Base-by-base conservation (phyloP, 2,113 vertebrate species). In the Neodontobutis hainanensis region DNA sequence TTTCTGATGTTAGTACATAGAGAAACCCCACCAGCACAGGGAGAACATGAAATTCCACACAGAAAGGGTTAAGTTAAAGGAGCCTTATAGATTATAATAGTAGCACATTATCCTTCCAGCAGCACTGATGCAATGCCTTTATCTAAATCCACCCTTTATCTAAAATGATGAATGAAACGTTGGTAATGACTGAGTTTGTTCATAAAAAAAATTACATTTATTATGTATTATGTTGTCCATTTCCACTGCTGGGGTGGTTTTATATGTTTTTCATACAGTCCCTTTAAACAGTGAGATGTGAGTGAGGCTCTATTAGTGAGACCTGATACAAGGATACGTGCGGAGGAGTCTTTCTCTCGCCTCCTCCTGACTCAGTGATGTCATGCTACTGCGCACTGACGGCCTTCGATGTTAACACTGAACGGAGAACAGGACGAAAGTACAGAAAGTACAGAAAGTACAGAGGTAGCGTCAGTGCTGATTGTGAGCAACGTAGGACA, bases 361-460 rank as follows among this genome's bases (percentile, higher is more conserved):
- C 32, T 70, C 52, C 60, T 81, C 52, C 50, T 61, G 34, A 55
- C 51, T 77, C 56, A 65, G 60, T 88, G 87, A 87, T 85, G 88
- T 90, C 84, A 90, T 87, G 65, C 70, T 82, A 83, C 79, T 85
- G 74, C 48, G 60, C 48, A 65, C 64, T 82, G 61, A 34, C 42
- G 61, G 74, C 60, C 73, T 67, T 8, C 19, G 40, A 43, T 70
- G 61, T 62, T 58, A 61, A 75, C 50, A 45, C 38, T 67, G 77
- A 78, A 68, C 38, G 73, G 53, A 59, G 81, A 62, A 12, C 19
- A 32, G 46, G 35, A 48, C 68, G 19, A 27, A 27, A 27, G 19
- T 27, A 27, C 19, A 67, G 50, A 78, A 65, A 82, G 73, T 56
- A 80, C 82, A 70, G 34, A 5, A 70, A 82, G 81, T 82, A 67